Base-by-base conservation (phyloP, 2,888 invertebrate genomes). In the Cerastoderma edule region DNA sequence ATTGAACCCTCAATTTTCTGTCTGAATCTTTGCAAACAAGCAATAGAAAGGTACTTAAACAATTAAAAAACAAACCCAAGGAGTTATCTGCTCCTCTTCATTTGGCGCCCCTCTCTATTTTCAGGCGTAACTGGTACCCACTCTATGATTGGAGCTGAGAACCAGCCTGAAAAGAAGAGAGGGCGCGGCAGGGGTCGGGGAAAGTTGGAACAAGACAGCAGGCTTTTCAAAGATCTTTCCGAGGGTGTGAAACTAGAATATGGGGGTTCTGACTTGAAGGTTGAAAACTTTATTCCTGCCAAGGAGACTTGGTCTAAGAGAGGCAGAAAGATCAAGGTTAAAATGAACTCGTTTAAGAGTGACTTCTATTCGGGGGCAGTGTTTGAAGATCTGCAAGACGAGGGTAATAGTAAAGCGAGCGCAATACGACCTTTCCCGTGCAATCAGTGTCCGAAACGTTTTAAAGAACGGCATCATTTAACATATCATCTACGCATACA, bases 381-480 rank as follows among this genome's bases (percentile, higher is more conserved):
- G 22, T 32, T 32, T n/a, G n/a, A n/a, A n/a, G n/a, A n/a, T n/a
- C n/a, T n/a, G n/a, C n/a, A n/a, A n/a, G n/a, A n/a, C n/a, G n/a
- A n/a, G n/a, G n/a, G n/a, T n/a, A n/a, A n/a, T n/a, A n/a, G n/a
- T n/a, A n/a, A n/a, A n/a, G n/a, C n/a, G n/a, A n/a, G n/a, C n/a
- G n/a, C n/a, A n/a, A n/a, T n/a, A n/a, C 63, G 78, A 8, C 78
- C 78, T 1, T 78, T 71, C 32, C 67, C 74, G 6, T 78, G 78
- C 39, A 63, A 53, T n/a, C 30, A 63, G 22, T 78, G 78, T 57
- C 78, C 73, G 10, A 78, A 78, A 22, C 60, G 74, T n/a, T 78
- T 78, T 44, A 78, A 78, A 27, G 78, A 78, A 27, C 70, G 78
- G 0, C 78, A 78, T 53, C 78, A 78, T 67, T 64, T 78, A 35